phyloP scores from a whole-genome alignment of 1,140 invertebrate genomes.

The Drosophila prosaltans region DNA sequence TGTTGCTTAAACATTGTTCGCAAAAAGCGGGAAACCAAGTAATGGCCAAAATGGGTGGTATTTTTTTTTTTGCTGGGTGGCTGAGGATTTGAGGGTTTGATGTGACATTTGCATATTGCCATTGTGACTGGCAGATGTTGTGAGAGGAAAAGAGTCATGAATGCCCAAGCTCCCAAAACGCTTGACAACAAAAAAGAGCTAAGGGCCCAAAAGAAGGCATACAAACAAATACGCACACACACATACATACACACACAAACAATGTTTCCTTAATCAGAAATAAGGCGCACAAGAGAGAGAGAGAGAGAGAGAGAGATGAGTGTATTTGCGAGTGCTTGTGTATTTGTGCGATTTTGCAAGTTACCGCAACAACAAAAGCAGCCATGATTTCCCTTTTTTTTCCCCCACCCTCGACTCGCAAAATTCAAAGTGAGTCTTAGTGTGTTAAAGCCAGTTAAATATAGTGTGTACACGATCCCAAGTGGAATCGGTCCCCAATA shows the following conservation, averaged over 20 bases:
- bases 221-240: not conserved
- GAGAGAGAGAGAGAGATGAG: not conserved
- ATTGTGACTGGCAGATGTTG: constrained; percentile 54
- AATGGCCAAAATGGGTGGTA: not conserved
- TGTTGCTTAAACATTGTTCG: too few relatives aligned
- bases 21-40: not conserved
- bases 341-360: constrained; percentile 34
- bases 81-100: constrained; percentile 34
- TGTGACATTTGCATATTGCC: constrained; percentile 65
- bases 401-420: constrained; percentile 14
- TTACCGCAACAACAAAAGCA: constrained; percentile 65
- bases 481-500: constrained; percentile 1
- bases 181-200: constrained; percentile 1
- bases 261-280: not conserved
- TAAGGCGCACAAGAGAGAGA: not conserved
- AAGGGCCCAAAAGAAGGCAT: not conserved
- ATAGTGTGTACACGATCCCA: not conserved
- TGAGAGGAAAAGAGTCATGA: constrained; percentile 32
- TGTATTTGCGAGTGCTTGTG: not conserved
- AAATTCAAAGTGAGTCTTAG: constrained; percentile 1
- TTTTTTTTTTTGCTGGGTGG: not conserved
- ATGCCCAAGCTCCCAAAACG: constrained; percentile 31
- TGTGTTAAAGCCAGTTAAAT: not conserved
- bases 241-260: too few relatives aligned
- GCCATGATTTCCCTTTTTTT: constrained; percentile 27